Evolutionary conservation across 1,140 invertebrate species (phyloP), one percentile per base, ranked within the genome.

Genomic region (Harpegnathos saltator): DNA sequence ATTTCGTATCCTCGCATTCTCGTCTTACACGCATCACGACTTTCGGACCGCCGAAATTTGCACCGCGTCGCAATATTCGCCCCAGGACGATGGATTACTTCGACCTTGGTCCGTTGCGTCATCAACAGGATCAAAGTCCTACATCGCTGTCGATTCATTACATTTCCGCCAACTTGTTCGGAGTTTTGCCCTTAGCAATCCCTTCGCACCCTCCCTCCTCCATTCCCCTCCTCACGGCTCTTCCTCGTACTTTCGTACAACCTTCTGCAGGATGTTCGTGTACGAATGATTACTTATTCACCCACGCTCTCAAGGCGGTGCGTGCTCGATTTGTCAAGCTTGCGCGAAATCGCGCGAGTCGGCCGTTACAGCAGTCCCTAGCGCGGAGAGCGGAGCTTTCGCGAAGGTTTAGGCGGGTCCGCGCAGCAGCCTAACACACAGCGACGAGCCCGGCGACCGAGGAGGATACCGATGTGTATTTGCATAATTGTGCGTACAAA

Each of bases 401-500:
- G 33, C 52, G 56, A 44, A 81, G 65, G 7, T 84, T 71, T 74
- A 61, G 22, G 24, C 62, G 24, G 44, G 54, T 83, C 59, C 24
- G 44, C n/a, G n/a, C n/a, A n/a, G n/a, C 52, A 38, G 22, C 19
- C 56, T 65, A 78, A 33, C 19, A 52, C 72, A 26, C 52, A 73
- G 15, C 38, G 38, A 50, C 11, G 19, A 77, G 50, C 68, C 86
- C 85, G 73, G 11, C 78, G 73, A 88, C 87, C 85, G 83, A 89
- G 87, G 87, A 92, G 87, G 87, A 92, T 90, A 77, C 85, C 88
- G 86, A 86, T 84, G 89, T 84, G 89, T 84, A 92, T 92, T 92
- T 92, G 78, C 92, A 93, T 93, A 92, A 93, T 92, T 92, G 91
- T 91, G 90, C 89, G 91, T 92, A 91, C 91, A 92, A 92, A 92